Percentiles rank a stretch among this genome's conserved stretches.
Conservation (phyloP, 64 coral and sea anemone species). For the Astreopora myriophthalma region DNA sequence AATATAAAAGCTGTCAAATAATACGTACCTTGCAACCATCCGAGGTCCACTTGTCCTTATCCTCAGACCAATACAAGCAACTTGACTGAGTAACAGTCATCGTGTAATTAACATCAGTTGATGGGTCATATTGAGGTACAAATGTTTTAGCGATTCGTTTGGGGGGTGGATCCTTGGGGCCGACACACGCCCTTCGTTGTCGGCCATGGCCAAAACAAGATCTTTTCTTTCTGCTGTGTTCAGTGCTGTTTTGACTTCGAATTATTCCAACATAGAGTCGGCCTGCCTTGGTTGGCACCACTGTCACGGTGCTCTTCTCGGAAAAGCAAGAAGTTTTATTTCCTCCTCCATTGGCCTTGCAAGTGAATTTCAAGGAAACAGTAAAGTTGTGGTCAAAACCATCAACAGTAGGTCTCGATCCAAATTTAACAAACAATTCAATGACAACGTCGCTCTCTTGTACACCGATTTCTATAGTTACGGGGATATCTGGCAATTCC, state of each 20-base stretch:
- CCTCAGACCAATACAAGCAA: slow-evolving; percentile 53
- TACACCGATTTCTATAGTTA: slow-evolving; percentile 6
- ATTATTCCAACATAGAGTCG: slow-evolving; percentile 65
- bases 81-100: slow-evolving; percentile 8
- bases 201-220: too few species aligned
- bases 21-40: slow-evolving; percentile 28
- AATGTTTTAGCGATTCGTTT: neutral
- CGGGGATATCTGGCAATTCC: neutral
- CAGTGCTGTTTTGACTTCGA: slow-evolving; percentile 13
- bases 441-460: neutral
- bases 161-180: slow-evolving; percentile 61
- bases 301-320: neutral
- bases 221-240: slow-evolving; percentile 43
- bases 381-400: slow-evolving; percentile 34
- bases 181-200: slow-evolving; percentile 71
- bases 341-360: neutral
- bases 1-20: neutral
- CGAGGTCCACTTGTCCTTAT: slow-evolving; percentile 4
- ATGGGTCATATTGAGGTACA: neutral
- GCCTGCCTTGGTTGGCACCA: slow-evolving; percentile 28
- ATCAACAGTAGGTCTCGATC: slow-evolving; percentile 23
- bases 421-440: slow-evolving; percentile 44
- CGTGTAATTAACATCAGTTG: slow-evolving; percentile 9
- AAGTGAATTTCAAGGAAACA: neutral
- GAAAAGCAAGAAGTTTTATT: slow-evolving; percentile 13